phyloP scores from a whole-genome alignment of 2,113 vertebrate species.

The Cynocephalus volans region DNA sequence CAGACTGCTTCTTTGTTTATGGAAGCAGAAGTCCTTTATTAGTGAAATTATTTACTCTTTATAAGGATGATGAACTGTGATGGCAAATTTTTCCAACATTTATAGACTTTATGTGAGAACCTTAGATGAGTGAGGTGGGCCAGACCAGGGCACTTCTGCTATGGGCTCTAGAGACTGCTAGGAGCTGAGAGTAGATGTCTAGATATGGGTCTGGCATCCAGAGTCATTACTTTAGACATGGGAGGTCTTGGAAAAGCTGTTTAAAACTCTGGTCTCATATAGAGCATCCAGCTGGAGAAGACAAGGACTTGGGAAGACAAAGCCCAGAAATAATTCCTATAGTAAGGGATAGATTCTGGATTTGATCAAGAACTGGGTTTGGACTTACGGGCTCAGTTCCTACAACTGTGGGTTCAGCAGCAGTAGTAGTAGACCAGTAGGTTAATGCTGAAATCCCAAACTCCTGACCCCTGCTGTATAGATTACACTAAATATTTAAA shows the following conservation, averaged over 20 bases:
- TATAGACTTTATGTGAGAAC: conserved; percentile 11
- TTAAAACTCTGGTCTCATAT: neutral
- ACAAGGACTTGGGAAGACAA: neutral
- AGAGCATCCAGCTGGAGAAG: neutral
- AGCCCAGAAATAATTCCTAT: neutral
- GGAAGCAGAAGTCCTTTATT: neutral
- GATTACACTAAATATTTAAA: neutral
- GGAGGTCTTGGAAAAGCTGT: neutral
- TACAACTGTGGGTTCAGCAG: neutral
- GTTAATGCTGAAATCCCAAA: neutral
- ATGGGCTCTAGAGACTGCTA: neutral
- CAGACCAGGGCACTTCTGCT: neutral
- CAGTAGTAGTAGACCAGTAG: neutral
- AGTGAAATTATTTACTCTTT: neutral
- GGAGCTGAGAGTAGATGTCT: neutral
- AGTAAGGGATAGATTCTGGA: neutral
- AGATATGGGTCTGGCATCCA: neutral
- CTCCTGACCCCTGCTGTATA: neutral
- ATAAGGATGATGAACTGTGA: neutral
- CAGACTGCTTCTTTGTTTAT: neutral
- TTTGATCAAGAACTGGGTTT: neutral
- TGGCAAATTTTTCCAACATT: neutral
- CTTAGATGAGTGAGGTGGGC: neutral
- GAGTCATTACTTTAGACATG: neutral
- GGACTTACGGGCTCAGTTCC: neutral